phyloP scores from a whole-genome alignment of 2,888 invertebrate species.

The Cataglyphis cursor region DNA sequence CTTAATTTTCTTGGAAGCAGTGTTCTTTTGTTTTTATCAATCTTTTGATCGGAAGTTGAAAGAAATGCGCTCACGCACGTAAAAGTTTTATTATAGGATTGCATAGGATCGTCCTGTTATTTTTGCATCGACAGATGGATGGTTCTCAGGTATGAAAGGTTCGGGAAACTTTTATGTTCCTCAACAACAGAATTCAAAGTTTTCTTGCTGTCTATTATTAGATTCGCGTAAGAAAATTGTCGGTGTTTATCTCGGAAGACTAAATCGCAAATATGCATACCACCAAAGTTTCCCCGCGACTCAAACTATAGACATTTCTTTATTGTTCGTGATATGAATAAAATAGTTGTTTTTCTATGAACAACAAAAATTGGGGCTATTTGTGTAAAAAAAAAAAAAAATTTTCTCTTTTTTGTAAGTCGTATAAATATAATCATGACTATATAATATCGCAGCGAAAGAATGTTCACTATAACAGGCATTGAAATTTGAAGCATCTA shows the following conservation, averaged over 20 bases:
- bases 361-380: neutral
- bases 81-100: constrained; percentile 49
- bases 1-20: constrained; percentile 1
- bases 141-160: constrained; percentile 39
- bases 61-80: constrained; percentile 26
- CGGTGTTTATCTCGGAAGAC: constrained; percentile 28
- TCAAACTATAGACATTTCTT: neutral
- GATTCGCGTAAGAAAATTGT: constrained; percentile 32
- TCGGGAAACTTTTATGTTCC: constrained; percentile 46
- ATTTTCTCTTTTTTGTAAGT: neutral
- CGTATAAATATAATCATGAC: neutral
- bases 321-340: neutral
- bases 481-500: constrained; percentile 52
- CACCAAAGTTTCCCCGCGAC: constrained; percentile 30
- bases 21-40: constrained; percentile 22
- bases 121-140: constrained; percentile 37
- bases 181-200: constrained; percentile 31
- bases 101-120: constrained; percentile 21
- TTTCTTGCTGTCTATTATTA: constrained; percentile 25
- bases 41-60: constrained; percentile 47
- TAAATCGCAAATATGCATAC: constrained; percentile 57
- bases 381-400: neutral
- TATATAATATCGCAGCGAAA: neutral
- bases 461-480: neutral
- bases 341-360: neutral